Base-by-base conservation (phyloP, 2,797 vertebrate species). In the Huso huso region DNA sequence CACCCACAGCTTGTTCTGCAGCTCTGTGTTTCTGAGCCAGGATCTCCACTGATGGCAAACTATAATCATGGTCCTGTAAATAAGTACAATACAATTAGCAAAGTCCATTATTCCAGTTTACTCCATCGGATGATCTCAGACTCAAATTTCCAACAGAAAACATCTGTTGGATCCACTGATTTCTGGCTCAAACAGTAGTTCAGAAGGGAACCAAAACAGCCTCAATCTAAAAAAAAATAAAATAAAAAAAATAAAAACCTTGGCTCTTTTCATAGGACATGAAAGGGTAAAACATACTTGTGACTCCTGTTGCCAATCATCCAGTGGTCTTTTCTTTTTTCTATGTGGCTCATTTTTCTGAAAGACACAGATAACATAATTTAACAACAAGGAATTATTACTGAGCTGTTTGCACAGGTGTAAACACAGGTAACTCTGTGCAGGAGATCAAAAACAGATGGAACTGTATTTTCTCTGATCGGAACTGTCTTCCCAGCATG, bases 61-160 rank as follows among this genome's bases (percentile, higher is more conserved):
- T 55, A 55, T 55, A 55, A 55, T 55, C 53, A 55, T 55, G 53
- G 53, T 55, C 53, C 53, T 55, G 53, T n/a, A 55, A 55, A 55
- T 55, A n/a, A n/a, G 4, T 55, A 55, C 10, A n/a, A 6, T 55
- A 6, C 53, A 55, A 10, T 55, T 10, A 10, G 7, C 53, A 55
- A 55, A 55, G n/a, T 10, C n/a, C 53, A 55, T 55, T 10, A 55
- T 55, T 10, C 53, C 37, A 37, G 37, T 37, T 37, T 37, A 37
- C 37, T 37, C 37, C 37, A 37, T 37, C 5, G 37, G 37, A 37
- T 0, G 52, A 55, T 55, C 9, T 10, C 53, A 55, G n/a, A 55
- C 9, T 10, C 53, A 55, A 55, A 55, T 53, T 8, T 8, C 2
- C 52, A 10, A n/a, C 9, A 55, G n/a, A 55, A 55, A 2, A 55